Conservation (phyloP, 2,113 vertebrate genomes). For the Arizona elegans region DNA sequence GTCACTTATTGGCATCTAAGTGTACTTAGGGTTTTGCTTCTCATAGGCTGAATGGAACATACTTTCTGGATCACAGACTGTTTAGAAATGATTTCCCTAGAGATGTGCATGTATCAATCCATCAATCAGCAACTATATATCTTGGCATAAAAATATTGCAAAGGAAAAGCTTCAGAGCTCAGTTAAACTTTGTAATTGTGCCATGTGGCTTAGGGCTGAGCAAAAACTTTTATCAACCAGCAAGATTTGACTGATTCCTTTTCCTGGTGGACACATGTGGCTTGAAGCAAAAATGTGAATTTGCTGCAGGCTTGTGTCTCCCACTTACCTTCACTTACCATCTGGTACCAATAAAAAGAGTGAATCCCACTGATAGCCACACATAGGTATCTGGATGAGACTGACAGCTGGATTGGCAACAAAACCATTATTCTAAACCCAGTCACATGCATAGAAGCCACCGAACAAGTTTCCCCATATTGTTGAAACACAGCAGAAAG, state of each 20-base stretch:
- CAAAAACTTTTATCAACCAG: neutral
- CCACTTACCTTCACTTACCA: neutral
- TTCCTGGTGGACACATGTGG: neutral
- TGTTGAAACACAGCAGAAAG: neutral
- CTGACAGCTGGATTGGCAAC: neutral
- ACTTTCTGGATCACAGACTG: neutral
- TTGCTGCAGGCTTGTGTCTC: neutral
- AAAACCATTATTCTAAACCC: neutral
- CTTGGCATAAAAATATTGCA: neutral
- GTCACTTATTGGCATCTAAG: neutral
- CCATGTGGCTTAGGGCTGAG: too few relatives aligned
- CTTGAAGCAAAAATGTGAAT: neutral
- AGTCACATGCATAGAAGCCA: neutral
- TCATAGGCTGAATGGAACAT: neutral
- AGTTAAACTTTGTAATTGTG: neutral
- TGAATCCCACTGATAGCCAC: neutral
- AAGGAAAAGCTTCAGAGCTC: neutral
- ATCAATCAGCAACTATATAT: neutral
- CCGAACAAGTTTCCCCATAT: neutral
- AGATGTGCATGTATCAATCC: neutral
- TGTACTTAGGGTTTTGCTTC: neutral
- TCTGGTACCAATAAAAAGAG: neutral
- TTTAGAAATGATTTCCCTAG: constrained; percentile 27
- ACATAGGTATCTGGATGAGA: neutral
- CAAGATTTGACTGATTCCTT: neutral